These are phyloP conservation scores for Julus scandinavius DNA, from an alignment of 2,888 invertebrate genomes.

Conservation along the genomic window DNA sequence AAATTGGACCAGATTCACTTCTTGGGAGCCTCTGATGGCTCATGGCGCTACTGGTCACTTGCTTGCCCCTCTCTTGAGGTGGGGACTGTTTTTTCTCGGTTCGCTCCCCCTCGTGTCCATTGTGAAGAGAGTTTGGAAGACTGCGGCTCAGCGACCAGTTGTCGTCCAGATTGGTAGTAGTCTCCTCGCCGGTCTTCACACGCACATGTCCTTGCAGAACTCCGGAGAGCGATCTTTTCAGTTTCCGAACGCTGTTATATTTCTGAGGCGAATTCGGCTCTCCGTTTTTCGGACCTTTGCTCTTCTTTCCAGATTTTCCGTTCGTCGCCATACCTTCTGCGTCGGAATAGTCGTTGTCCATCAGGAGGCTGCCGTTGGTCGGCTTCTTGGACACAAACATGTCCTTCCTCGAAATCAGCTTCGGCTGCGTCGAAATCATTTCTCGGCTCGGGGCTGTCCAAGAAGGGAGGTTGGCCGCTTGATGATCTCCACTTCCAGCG, in stretches of 20 bases:
- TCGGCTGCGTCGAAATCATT: constrained; percentile 61
- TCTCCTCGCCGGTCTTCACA: constrained; percentile 48
- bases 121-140: constrained; percentile 80
- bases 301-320: constrained; percentile 40
- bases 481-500: constrained; percentile 69
- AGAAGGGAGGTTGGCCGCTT: not conserved
- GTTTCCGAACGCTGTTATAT: constrained; percentile 71
- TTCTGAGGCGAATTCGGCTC: constrained; percentile 58
- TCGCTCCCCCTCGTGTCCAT: constrained; percentile 66
- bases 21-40: constrained; percentile 47
- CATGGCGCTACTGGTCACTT: not conserved
- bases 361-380: not conserved
- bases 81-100: not conserved
- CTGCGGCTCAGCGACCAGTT: constrained; percentile 87
- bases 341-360: not conserved
- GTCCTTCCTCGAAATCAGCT: constrained; percentile 60
- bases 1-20: constrained; percentile 55
- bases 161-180: constrained; percentile 67
- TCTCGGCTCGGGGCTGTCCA: constrained; percentile 70
- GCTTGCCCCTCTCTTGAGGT: not conserved
- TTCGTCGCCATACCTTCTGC: constrained; percentile 48
- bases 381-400: constrained; percentile 59
- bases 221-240: constrained; percentile 74
- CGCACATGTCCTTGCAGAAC: constrained; percentile 56
- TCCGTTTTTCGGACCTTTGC: constrained; percentile 48